These are phyloP conservation scores for Dorcus hopei DNA, from an alignment of 2,888 invertebrate species.

Conservation along the genomic window DNA sequence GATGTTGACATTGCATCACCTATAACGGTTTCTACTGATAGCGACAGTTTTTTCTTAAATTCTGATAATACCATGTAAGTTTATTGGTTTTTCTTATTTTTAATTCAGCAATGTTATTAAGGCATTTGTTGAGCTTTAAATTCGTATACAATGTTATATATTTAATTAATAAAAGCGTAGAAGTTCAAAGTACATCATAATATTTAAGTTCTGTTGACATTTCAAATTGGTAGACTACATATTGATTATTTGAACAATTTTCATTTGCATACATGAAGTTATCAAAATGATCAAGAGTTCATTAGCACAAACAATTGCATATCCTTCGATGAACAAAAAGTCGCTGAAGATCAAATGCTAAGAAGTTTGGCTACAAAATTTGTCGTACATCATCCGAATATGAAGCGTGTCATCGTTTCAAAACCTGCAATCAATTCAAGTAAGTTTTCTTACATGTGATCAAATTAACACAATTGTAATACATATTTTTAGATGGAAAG, in stretches of 20 bases:
- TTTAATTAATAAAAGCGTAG: no score
- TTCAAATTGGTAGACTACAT: no score
- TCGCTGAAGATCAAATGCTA: no score
- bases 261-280: background rate
- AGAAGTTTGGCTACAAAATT: conserved; percentile 32
- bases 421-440: conserved; percentile 37
- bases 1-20: conserved; percentile 34
- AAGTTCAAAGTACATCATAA: no score
- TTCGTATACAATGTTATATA: background rate
- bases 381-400: conserved; percentile 38
- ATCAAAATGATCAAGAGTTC: background rate
- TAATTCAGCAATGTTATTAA: background rate
- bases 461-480: background rate
- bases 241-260: background rate
- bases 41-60: conserved; percentile 48
- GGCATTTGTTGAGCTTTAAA: background rate
- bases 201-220: no score
- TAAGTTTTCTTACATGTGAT: background rate
- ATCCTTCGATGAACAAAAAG: conserved; percentile 5
- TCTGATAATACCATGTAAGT: conserved; percentile 24
- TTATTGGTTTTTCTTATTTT: background rate
- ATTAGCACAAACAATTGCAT: background rate
- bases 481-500: conserved; percentile 35
- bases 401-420: conserved; percentile 42
- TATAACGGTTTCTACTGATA: conserved; percentile 59